Percentiles rank a stretch among this genome's conserved stretches.
Evolutionary conservation across 2,113 vertebrate species (phyloP).

Genomic region (Tamias sibiricus): DNA sequence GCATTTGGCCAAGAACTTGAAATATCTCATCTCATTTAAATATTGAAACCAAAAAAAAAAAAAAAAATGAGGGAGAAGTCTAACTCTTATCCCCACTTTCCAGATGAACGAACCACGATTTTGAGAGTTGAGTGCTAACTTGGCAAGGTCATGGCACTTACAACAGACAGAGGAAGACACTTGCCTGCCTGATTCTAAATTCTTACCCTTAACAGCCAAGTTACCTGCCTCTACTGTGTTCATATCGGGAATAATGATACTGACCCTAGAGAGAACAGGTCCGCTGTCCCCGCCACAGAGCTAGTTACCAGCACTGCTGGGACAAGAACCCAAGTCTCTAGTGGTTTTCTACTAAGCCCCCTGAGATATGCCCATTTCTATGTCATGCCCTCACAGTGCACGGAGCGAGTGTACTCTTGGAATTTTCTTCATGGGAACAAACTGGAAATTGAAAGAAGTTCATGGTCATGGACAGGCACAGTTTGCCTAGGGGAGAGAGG

Average conservation of each 20-base stretch:
- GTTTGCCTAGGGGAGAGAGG: neutral
- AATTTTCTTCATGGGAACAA: slow-evolving; percentile 9
- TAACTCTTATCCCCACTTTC: neutral
- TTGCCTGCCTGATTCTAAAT: neutral
- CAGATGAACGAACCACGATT: neutral
- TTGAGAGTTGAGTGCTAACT: neutral
- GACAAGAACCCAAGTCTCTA: neutral
- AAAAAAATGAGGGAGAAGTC: neutral
- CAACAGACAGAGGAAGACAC: neutral
- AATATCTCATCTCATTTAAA: neutral
- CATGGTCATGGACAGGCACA: neutral
- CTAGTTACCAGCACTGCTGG: neutral
- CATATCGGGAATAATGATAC: neutral
- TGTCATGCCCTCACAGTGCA: neutral
- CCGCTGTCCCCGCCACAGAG: neutral
- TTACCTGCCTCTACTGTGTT: neutral
- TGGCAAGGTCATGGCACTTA: neutral
- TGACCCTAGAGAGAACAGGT: neutral
- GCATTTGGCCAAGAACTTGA: neutral
- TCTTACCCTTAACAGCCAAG: no score
- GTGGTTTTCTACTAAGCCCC: neutral
- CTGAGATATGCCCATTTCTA: neutral
- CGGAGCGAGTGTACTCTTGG: neutral
- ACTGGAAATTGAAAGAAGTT: neutral
- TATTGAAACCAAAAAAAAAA: no score